These are phyloP conservation scores for Danaus plexippus DNA, from an alignment of 1,140 invertebrate genomes.

Conservation along the genomic window DNA sequence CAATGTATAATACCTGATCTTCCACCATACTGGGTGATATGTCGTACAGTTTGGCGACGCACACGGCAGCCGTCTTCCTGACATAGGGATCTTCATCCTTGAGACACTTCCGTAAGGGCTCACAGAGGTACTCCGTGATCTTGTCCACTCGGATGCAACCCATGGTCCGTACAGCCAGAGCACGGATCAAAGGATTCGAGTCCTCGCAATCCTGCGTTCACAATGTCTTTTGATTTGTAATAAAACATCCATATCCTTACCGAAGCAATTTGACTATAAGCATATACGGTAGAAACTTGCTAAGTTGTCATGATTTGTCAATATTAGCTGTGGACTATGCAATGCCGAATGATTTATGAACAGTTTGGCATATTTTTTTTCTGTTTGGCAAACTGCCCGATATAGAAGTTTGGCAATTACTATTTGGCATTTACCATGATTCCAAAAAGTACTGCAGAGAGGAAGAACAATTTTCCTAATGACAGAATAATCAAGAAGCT, in stretches of 20 bases:
- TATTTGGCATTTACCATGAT: no score
- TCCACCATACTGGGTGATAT: slow-evolving; percentile 98
- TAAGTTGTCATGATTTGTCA: slow-evolving; percentile 5
- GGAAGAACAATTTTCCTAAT: no score
- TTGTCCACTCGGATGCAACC: slow-evolving; percentile 99
- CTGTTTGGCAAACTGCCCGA: no score
- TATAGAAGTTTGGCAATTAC: no score
- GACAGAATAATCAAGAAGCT: no score
- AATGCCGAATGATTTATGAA: no score
- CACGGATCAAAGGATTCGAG: slow-evolving; percentile 98
- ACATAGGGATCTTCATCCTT: slow-evolving; percentile 99
- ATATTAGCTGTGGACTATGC: no score
- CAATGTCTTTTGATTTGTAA: slow-evolving; percentile 23
- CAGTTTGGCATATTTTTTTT: no score
- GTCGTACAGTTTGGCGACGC: slow-evolving; percentile 99
- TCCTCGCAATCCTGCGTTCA: slow-evolving; percentile 96
- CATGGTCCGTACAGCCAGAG: slow-evolving; percentile 99
- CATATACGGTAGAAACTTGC: slow-evolving; percentile 45
- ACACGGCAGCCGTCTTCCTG: slow-evolving; percentile 98
- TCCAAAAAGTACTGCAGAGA: no score
- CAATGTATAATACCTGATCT: slow-evolving; percentile 73
- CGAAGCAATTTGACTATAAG: slow-evolving; percentile 59
- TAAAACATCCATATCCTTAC: slow-evolving; percentile 39
- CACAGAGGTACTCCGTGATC: slow-evolving; percentile 99
- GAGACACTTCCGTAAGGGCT: slow-evolving; percentile 97